These are phyloP conservation scores for Autographa pulchrina DNA, from an alignment of 2,888 invertebrate genomes.

Conservation along the genomic window DNA sequence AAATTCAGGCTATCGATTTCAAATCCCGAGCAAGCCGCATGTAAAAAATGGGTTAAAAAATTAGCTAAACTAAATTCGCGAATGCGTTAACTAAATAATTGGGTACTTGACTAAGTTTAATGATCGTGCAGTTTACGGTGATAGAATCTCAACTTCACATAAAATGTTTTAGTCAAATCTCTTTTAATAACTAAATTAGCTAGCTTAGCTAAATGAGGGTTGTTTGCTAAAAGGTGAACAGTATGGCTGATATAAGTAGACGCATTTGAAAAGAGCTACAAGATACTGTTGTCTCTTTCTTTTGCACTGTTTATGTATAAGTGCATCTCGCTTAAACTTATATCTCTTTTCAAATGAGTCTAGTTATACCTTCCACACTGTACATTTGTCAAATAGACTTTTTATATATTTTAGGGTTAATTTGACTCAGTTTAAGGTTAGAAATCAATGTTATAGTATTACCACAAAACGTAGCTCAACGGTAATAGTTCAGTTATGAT, in stretches of 20 bases:
- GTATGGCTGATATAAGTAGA: background rate
- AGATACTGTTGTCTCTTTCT: background rate
- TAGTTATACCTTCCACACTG: no score
- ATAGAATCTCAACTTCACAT: conserved; percentile 2
- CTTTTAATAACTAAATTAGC: background rate
- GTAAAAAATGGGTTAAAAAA: conserved; percentile 20
- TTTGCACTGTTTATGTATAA: no score
- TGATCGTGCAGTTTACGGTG: conserved; percentile 27
- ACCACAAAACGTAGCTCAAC: no score
- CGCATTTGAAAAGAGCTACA: background rate
- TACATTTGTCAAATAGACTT: no score
- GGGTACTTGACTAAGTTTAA: conserved; percentile 46
- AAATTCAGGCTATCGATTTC: conserved; percentile 17
- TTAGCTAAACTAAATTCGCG: conserved; percentile 27
- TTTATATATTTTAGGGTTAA: no score
- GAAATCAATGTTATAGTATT: no score
- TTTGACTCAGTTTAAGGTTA: no score
- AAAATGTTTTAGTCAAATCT: conserved; percentile 7
- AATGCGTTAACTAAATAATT: conserved; percentile 30
- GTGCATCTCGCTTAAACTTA: no score
- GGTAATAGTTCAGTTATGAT: no score
- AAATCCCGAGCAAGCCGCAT: conserved; percentile 24
- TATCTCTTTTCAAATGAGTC: no score
- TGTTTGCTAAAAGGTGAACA: background rate
- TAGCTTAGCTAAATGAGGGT: background rate